These are phyloP conservation scores for Mustelus asterias DNA, from an alignment of 2,113 vertebrate genomes.

Conservation along the genomic window DNA sequence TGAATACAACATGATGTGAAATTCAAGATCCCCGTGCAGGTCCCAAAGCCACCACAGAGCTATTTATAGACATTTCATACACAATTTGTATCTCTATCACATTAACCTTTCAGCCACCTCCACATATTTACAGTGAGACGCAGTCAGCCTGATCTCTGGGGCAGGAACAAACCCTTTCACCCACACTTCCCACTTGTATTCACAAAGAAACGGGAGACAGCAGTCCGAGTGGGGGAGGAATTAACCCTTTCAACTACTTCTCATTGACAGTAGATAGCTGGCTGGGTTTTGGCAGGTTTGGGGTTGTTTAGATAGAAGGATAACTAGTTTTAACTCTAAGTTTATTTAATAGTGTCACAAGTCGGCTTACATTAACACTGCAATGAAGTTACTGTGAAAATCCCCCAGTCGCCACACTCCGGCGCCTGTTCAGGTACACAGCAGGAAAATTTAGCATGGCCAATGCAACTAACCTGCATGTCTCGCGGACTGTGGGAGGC, in stretches of 20 bases:
- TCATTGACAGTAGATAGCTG: background rate
- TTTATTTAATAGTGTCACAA: too few species aligned
- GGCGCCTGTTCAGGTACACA: too few species aligned
- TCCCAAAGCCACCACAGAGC: background rate
- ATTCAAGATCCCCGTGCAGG: background rate
- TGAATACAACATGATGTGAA: background rate
- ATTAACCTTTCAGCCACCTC: constrained; percentile 2
- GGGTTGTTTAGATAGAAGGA: background rate
- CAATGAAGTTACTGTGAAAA: too few species aligned
- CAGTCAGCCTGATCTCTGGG: background rate
- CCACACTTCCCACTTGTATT: background rate
- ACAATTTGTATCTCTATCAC: background rate
- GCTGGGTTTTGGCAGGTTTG: background rate
- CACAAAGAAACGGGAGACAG: background rate
- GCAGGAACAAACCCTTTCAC: background rate
- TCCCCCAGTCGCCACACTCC: too few species aligned
- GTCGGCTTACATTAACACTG: too few species aligned
- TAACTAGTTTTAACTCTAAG: too few species aligned
- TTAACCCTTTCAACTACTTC: background rate
- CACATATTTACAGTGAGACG: background rate
- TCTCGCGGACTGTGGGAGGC: too few species aligned
- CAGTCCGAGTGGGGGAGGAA: background rate
- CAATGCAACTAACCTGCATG: too few species aligned
- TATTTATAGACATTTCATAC: background rate
- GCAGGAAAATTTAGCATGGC: too few species aligned